Percentiles rank a stretch among this genome's conserved stretches.
These are phyloP conservation scores for Paracanthobrama guichenoti DNA, from an alignment of 2,113 vertebrate species.

Conservation along the genomic window DNA sequence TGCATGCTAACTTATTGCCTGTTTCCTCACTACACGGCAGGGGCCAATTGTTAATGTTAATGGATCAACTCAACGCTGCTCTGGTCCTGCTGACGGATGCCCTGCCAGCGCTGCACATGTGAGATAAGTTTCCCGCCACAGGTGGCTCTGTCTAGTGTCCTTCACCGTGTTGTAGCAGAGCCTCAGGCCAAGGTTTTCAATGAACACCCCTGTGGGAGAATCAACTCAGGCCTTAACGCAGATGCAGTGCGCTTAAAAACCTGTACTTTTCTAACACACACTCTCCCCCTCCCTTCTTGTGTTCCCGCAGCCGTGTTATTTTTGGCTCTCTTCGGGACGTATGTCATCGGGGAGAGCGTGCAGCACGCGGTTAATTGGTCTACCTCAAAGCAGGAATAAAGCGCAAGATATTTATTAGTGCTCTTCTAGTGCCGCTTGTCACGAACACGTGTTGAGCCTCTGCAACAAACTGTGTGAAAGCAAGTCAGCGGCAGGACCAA, in stretches of 20 bases:
- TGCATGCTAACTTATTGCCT: conserved; percentile 68
- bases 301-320: conserved; percentile 69
- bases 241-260: conserved; percentile 64
- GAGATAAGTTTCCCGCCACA: conserved; percentile 62
- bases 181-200: conserved; percentile 63
- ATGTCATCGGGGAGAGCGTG: conserved; percentile 70
- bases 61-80: conserved; percentile 68
- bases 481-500: conserved; percentile 49
- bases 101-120: conserved; percentile 61
- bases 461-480: conserved; percentile 66
- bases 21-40: conserved; percentile 66
- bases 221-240: conserved; percentile 64
- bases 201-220: conserved; percentile 73
- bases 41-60: conserved; percentile 72
- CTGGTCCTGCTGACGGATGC: conserved; percentile 62
- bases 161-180: conserved; percentile 50
- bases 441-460: conserved; percentile 62
- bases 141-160: conserved; percentile 60
- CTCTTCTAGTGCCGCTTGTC: conserved; percentile 70
- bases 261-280: conserved; percentile 55
- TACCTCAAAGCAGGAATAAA: conserved; percentile 72
- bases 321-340: conserved; percentile 69
- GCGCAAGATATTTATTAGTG: conserved; percentile 73
- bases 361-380: conserved; percentile 72
- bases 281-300: conserved; percentile 39